Evolutionary conservation across 2,888 invertebrate genomes (phyloP).

Genomic region (Tachina grossa): DNA sequence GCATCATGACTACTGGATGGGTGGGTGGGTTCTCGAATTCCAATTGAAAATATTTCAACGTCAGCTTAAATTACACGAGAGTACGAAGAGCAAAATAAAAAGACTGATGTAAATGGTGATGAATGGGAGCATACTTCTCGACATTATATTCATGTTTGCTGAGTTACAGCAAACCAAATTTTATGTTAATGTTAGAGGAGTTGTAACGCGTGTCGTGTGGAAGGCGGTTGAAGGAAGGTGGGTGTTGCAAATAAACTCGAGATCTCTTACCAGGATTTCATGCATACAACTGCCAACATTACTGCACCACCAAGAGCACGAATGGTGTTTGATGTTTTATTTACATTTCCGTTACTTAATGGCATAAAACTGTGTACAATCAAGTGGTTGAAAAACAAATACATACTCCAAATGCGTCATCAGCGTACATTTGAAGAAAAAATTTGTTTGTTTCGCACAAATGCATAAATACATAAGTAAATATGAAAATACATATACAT

Average conservation of each 20-base stretch:
- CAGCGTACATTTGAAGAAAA: conserved; percentile 35
- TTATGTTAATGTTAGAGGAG: conserved; percentile 2
- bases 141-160: conserved; percentile 36
- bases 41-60: conserved; percentile 55
- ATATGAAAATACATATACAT: too few relatives aligned
- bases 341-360: conserved; percentile 73
- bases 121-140: conserved; percentile 22
- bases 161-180: conserved; percentile 22
- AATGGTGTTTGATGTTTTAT: conserved; percentile 72
- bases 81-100: conserved; percentile 23
- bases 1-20: conserved; percentile 50
- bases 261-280: conserved; percentile 37
- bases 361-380: conserved; percentile 65
- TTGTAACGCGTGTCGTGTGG: conserved; percentile 12
- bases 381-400: conserved; percentile 61
- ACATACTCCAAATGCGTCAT: conserved; percentile 2
- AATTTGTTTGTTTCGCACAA: background rate
- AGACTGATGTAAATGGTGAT: conserved; percentile 37
- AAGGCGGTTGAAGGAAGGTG: background rate
- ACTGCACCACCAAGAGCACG: conserved; percentile 34
- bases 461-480: too few relatives aligned
- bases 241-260: conserved; percentile 19
- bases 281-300: conserved; percentile 30
- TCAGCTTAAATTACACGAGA: conserved; percentile 37
- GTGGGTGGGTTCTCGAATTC: conserved; percentile 48